phyloP scores from a whole-genome alignment of 1,140 invertebrate genomes.

The Aphidius ervi region DNA sequence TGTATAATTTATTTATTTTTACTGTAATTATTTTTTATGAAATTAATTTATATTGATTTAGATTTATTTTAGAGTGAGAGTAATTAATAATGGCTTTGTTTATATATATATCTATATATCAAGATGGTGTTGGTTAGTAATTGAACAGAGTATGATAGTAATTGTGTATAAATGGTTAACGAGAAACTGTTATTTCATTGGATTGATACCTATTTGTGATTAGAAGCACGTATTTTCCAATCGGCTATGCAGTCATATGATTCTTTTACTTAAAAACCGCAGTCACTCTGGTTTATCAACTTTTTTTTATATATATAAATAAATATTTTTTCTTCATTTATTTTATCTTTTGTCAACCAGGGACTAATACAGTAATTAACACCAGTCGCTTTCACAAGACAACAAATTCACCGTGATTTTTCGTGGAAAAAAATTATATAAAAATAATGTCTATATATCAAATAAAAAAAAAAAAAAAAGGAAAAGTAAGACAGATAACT shows the following conservation, averaged over 20 bases:
- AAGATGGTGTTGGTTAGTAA: conserved; percentile 20
- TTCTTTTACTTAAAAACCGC: background rate
- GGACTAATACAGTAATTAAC: conserved; percentile 22
- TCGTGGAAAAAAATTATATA: background rate
- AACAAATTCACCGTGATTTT: background rate
- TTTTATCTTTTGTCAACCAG: background rate
- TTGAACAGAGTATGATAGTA: background rate
- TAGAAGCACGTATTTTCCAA: conserved; percentile 24
- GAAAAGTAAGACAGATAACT: no score
- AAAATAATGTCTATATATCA: background rate
- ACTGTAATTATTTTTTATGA: conserved; percentile 45
- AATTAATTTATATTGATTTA: conserved; percentile 33
- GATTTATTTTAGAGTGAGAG: background rate
- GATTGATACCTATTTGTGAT: conserved; percentile 28
- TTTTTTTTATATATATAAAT: conserved; percentile 3
- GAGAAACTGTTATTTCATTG: conserved; percentile 27
- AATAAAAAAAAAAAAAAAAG: background rate
- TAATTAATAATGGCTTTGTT: no score
- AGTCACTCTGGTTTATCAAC: conserved; percentile 15
- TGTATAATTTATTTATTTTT: background rate
- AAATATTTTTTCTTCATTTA: background rate
- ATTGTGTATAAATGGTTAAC: conserved; percentile 25
- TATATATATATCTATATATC: conserved; percentile 10
- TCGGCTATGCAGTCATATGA: background rate
- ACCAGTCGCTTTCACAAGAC: background rate